Base-by-base conservation (phyloP, 1,140 invertebrate genomes). In the Atopsyche davidsoni region DNA sequence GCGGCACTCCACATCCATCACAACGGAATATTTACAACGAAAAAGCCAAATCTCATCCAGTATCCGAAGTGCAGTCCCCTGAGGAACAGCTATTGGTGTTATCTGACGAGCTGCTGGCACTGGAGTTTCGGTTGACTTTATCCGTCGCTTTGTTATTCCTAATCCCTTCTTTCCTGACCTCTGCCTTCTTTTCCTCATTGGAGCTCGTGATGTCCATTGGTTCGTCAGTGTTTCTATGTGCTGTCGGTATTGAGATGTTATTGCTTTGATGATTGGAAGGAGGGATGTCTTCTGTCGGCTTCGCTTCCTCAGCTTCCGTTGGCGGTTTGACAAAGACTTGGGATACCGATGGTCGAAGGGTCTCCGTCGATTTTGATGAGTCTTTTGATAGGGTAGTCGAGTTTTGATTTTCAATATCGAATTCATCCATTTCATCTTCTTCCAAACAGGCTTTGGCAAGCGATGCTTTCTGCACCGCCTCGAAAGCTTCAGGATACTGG, bases 401-500 rank as follows among this genome's bases (percentile, higher is more conserved):
- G 53, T 65, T 62, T 1, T 62, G 40, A 22, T 59, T 35, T 1
- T 46, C 1, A 18, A 60, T 60, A 11, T 60, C 55, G 32, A 61
- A 57, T 14, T 13, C 7, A 16, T 51, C 55, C 46, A 75, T 71
- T 6, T 75, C 70, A 46, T 79, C 75, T 51, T 79, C 78, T 23
- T 77, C 65, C 14, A 74, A 79, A 48, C 62, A 63, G 62, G 79
- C 77, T 64, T 82, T 81, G 0, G 78, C 77, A 55, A 78, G 53
- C 0, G 73, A 69, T 39, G 72, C 64, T 42, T 78, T 78, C 32
- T 83, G 74, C 0, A 83, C 83, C 52, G 79, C 66, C 70, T 73
- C 65, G 61, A 88, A 92, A n/a, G 86, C 86, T 63, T 90, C 80
- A 19, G 92, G 89, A 75, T 93, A 92, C 62, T 92, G 89, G 31